Evolutionary conservation across 2,113 vertebrate genomes (phyloP), one percentile per base, ranked within the genome.

Genomic region (Mugil cephalus): DNA sequence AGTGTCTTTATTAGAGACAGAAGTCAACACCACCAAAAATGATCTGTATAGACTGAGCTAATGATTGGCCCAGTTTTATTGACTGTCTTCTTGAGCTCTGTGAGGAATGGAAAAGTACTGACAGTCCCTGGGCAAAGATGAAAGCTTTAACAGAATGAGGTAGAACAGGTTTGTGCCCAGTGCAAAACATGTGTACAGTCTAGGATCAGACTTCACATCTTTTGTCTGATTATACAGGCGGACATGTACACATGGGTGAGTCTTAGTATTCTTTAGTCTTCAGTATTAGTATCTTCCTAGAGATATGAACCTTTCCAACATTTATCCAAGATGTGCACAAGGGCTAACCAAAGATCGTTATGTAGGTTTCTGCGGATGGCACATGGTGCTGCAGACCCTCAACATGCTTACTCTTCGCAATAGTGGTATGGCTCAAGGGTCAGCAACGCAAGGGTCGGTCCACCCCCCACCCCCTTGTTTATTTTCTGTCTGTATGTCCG

Each of bases 121-220:
- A 39, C 38, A n/a, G 53, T 47, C 10, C 17, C 0, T 0, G 48
- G 15, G 11, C 4, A 39, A 14, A 30, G 14, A 63, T 19, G 12
- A 50, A 65, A 72, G 63, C 21, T n/a, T 18, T 12, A 52, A 19
- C 66, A 75, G 75, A 91, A 89, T 89, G 87, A 88, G 51, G 76
- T 7, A 2, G 55, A 90, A 91, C 89, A 50, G 70, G 89, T 91
- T 87, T 86, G 50, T 59, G 34, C 6, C 18, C 0, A 0, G 17
- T 71, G 47, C 24, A 7, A 61, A 83, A 66, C 36, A 18, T 48
- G 74, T 74, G 35, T 47, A 45, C 56, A 52, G 65, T 39, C 47
- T 17, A 0, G 11, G 55, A 69, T 89, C 62, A 59, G 7, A 70
- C 71, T 80, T 82, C 82, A 74, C n/a, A 13, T 7, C 21, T 58